Conservation (phyloP, 1,140 invertebrate genomes). For the Drosophila kurseongensis region DNA sequence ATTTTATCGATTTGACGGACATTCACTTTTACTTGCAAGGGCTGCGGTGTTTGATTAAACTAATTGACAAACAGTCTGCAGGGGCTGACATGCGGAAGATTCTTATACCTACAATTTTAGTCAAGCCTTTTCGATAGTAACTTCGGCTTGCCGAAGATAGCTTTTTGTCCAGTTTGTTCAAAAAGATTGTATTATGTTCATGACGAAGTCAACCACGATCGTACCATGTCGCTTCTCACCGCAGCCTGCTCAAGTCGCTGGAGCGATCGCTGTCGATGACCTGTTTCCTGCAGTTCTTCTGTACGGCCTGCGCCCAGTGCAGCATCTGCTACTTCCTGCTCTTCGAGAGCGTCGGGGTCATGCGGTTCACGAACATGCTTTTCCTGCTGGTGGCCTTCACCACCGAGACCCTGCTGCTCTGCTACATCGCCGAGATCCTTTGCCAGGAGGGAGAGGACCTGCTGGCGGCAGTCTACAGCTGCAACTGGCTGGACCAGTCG, state of each 20-base stretch:
- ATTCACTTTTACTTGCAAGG: too few species aligned
- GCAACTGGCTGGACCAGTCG: slow-evolving; percentile 66
- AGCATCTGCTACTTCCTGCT: slow-evolving; percentile 46
- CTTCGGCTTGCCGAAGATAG: too few species aligned
- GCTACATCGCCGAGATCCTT: slow-evolving; percentile 61
- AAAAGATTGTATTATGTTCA: too few species aligned
- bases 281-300: slow-evolving; percentile 60
- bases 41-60: too few species aligned
- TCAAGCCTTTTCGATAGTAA: too few species aligned
- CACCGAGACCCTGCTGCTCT: slow-evolving; percentile 58
- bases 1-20: too few species aligned
- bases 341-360: slow-evolving; percentile 26
- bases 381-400: slow-evolving; percentile 34
- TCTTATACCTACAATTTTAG: too few species aligned
- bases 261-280: slow-evolving; percentile 39
- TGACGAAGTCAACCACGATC: too few species aligned
- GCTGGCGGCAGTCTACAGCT: slow-evolving; percentile 46
- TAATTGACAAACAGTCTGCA: too few species aligned
- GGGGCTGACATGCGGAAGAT: too few species aligned
- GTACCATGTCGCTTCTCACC: too few species aligned
- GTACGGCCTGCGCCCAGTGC: slow-evolving; percentile 55
- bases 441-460: slow-evolving; percentile 40
- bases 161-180: too few species aligned
- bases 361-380: slow-evolving; percentile 23
- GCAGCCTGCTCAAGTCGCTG: slow-evolving; percentile 34